Percentiles rank a stretch among this genome's conserved stretches.
phyloP scores from a whole-genome alignment of 1,140 invertebrate species.

The Drosophila albomicans region DNA sequence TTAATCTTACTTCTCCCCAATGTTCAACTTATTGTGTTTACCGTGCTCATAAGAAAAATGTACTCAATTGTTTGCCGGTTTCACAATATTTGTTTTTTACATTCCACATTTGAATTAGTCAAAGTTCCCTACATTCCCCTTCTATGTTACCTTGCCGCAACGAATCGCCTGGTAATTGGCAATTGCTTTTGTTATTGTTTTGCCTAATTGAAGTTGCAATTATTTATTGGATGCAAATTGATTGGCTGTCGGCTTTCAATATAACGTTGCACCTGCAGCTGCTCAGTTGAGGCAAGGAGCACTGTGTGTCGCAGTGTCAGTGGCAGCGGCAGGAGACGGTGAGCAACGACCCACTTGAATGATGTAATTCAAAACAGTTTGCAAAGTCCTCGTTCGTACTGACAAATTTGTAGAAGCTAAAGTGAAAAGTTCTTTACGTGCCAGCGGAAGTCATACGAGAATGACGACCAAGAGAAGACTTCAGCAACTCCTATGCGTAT shows the following conservation, averaged over 20 bases:
- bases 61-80: background rate
- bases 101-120: conserved; percentile 17
- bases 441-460: conserved; percentile 44
- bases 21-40: background rate
- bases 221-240: conserved; percentile 79
- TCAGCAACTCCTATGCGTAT: conserved; percentile 45
- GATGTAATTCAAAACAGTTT: conserved; percentile 67
- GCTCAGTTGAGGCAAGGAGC: conserved; percentile 26
- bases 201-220: conserved; percentile 81
- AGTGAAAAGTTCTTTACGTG: conserved; percentile 60
- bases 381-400: conserved; percentile 51
- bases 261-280: conserved; percentile 62
- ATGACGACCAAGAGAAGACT: conserved; percentile 6
- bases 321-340: conserved; percentile 5
- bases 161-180: conserved; percentile 60
- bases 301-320: background rate
- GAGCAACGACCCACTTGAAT: conserved; percentile 15
- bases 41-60: conserved; percentile 1
- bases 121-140: background rate
- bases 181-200: conserved; percentile 43
- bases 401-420: conserved; percentile 64
- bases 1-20: no score
- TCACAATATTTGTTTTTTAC: conserved; percentile 18
- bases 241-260: conserved; percentile 61
- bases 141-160: background rate